phyloP scores from a whole-genome alignment of 2,797 vertebrate species.

The Acanthurus tractus region DNA sequence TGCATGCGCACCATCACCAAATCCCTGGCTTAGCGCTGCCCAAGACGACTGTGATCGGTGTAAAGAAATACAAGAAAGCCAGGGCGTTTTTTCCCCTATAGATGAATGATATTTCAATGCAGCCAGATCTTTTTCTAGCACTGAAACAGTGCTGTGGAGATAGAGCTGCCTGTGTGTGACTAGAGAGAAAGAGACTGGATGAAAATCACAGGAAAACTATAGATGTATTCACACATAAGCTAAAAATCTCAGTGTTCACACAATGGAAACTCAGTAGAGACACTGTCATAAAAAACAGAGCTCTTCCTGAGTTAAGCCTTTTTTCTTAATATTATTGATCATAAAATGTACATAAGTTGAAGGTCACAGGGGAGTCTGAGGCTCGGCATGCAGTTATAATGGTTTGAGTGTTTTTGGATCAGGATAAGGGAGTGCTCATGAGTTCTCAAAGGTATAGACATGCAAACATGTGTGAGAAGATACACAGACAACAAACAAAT shows the following conservation, averaged over 20 bases:
- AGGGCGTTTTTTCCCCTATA: too few relatives aligned
- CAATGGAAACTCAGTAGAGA: neutral
- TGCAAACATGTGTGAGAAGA: neutral
- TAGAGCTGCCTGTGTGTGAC: too few relatives aligned
- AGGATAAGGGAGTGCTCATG: neutral
- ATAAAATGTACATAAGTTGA: neutral
- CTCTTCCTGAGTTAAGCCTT: neutral
- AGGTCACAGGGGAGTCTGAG: neutral
- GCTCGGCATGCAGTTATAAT: neutral
- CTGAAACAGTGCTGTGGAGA: too few relatives aligned
- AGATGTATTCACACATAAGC: neutral
- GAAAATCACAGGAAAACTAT: neutral
- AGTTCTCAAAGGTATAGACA: neutral
- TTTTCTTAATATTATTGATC: neutral
- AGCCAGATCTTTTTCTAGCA: too few relatives aligned
- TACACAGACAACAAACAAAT: conserved; percentile 9
- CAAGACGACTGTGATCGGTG: too few relatives aligned
- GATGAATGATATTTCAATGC: too few relatives aligned
- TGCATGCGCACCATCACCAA: too few relatives aligned
- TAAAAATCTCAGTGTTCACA: neutral
- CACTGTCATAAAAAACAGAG: neutral
- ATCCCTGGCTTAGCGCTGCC: too few relatives aligned
- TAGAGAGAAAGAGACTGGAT: conserved; percentile 5
- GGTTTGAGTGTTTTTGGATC: neutral
- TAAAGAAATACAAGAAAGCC: too few relatives aligned